These are phyloP conservation scores for Drosophila nr. perissopoda DNA, from an alignment of 2,888 invertebrate species.

Conservation along the genomic window DNA sequence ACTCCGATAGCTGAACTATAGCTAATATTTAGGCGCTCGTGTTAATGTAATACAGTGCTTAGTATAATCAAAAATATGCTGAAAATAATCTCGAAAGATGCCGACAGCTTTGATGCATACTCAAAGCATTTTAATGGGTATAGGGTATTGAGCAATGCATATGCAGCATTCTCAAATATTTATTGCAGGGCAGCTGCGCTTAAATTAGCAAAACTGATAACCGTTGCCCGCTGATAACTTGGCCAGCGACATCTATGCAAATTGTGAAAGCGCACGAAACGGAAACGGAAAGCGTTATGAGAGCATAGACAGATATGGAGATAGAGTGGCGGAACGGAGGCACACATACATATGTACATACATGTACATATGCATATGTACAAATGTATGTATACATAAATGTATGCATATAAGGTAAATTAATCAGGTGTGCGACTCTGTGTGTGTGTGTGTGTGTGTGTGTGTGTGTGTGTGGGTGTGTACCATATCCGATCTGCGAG, in stretches of 20 bases:
- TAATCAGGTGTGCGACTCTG: constrained; percentile 4
- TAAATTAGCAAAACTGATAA: constrained; percentile 45
- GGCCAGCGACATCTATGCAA: constrained; percentile 50
- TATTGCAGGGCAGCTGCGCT: constrained; percentile 14
- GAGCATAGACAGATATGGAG: constrained; percentile 29
- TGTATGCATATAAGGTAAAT: neutral
- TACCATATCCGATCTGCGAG: constrained; percentile 51
- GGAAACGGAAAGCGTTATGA: constrained; percentile 71
- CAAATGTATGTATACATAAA: constrained; percentile 2
- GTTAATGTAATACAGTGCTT: neutral
- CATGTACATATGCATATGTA: constrained; percentile 1
- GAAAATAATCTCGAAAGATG: too few relatives aligned
- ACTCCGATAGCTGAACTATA: neutral
- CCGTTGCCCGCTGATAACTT: constrained; percentile 35
- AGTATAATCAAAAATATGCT: neutral
- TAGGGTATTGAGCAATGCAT: neutral
- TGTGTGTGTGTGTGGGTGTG: constrained; percentile 19
- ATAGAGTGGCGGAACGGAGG: neutral
- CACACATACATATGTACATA: constrained; percentile 3
- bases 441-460: too few relatives aligned
- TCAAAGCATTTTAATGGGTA: neutral
- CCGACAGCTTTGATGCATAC: neutral
- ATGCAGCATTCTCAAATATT: neutral
- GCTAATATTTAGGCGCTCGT: neutral
- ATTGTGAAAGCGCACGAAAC: constrained; percentile 47